These are phyloP conservation scores for Orchesellides sinensis DNA, from an alignment of 2,888 invertebrate genomes.

Conservation along the genomic window DNA sequence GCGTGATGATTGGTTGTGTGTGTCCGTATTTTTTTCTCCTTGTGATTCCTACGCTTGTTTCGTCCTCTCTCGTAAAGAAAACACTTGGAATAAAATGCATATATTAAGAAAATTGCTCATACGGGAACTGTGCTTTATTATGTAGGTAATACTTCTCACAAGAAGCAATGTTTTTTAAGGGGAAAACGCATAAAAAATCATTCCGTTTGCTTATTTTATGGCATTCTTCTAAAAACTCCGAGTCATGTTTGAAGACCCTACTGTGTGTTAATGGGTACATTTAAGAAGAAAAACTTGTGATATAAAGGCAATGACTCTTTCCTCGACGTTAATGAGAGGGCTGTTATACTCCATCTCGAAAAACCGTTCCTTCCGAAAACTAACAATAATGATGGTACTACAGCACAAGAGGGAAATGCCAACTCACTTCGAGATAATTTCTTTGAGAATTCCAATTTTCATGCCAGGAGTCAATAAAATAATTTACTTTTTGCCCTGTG, in stretches of 20 bases:
- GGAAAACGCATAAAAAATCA: conserved; percentile 35
- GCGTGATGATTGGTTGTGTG: too few relatives aligned
- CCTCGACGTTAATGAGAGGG: conserved; percentile 66
- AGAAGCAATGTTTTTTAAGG: background rate
- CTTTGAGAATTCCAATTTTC: conserved; percentile 72
- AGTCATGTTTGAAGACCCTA: conserved; percentile 35
- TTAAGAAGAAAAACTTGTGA: conserved; percentile 37
- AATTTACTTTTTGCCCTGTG: conserved; percentile 68
- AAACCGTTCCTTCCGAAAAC: conserved; percentile 24
- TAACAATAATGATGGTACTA: conserved; percentile 55
- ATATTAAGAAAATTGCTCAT: conserved; percentile 7
- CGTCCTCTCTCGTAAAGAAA: background rate
- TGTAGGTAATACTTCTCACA: background rate
- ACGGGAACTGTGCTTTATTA: background rate
- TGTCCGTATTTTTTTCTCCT: background rate
- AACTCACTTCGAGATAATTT: conserved; percentile 72
- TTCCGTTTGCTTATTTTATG: conserved; percentile 45
- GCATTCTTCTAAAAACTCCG: conserved; percentile 7
- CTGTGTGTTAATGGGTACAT: conserved; percentile 40
- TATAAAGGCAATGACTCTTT: conserved; percentile 27
- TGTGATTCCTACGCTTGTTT: background rate
- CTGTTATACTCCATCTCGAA: conserved; percentile 49
- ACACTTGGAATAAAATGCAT: background rate
- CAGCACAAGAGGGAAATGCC: conserved; percentile 73
- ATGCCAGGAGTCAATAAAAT: conserved; percentile 73